These are phyloP conservation scores for Probosciger aterrimus DNA, from an alignment of 2,113 vertebrate genomes.

Conservation along the genomic window DNA sequence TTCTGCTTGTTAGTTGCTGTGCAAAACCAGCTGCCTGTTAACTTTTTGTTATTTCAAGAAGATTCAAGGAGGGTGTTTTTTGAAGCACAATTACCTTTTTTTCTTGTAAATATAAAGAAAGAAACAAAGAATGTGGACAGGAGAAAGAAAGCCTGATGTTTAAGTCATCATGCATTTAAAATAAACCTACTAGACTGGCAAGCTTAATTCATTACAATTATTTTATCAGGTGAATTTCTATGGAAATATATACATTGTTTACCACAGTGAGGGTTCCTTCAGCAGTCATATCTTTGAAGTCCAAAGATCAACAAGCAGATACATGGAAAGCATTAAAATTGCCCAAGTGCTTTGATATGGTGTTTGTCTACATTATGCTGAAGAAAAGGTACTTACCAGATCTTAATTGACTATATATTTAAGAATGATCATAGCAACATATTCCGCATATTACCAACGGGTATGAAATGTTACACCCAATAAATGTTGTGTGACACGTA, in stretches of 20 bases:
- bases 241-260: conserved; percentile 65
- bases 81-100: neutral
- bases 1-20: neutral
- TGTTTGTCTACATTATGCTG: conserved; percentile 47
- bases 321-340: conserved; percentile 42
- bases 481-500: conserved; percentile 66
- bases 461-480: conserved; percentile 67
- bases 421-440: conserved; percentile 58
- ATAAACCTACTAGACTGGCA: conserved; percentile 11
- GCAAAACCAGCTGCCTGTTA: neutral
- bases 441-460: conserved; percentile 57
- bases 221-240: conserved; percentile 64
- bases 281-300: conserved; percentile 44
- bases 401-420: conserved; percentile 68
- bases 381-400: conserved; percentile 55
- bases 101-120: neutral
- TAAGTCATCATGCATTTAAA: conserved; percentile 33
- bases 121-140: conserved; percentile 12
- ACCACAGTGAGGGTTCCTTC: conserved; percentile 51
- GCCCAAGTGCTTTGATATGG: conserved; percentile 51
- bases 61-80: neutral
- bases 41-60: conserved; percentile 2
- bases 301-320: conserved; percentile 51
- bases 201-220: conserved; percentile 68
- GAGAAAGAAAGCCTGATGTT: conserved; percentile 3